Conservation (phyloP, 1,140 invertebrate genomes). For the Trichonephila clavata region DNA sequence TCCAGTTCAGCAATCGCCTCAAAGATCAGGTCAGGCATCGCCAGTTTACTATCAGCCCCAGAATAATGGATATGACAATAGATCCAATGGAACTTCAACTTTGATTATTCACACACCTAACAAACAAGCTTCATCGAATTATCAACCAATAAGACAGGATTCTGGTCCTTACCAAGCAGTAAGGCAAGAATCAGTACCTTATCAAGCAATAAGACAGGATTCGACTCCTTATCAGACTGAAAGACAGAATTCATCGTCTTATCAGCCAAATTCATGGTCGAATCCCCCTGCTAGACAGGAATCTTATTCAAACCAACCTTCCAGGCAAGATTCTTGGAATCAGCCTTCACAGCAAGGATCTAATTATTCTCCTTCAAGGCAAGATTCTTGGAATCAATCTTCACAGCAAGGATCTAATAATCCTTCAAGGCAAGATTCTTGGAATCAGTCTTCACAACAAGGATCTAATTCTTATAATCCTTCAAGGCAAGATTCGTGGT, state of each 20-base stretch:
- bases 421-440: slow-evolving; percentile 48
- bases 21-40: not conserved
- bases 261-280: slow-evolving; percentile 37
- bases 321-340: slow-evolving; percentile 57
- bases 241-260: slow-evolving; percentile 21
- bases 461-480: not conserved
- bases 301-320: slow-evolving; percentile 25
- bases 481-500: slow-evolving; percentile 50
- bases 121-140: not conserved
- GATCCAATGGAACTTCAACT: not conserved
- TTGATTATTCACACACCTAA: not conserved
- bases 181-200: slow-evolving; percentile 5
- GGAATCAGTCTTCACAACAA: slow-evolving; percentile 53
- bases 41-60: slow-evolving; percentile 51
- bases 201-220: slow-evolving; percentile 43
- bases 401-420: not conserved
- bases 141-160: not conserved
- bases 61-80: slow-evolving; percentile 47
- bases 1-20: slow-evolving; percentile 50
- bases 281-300: not conserved
- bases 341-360: slow-evolving; percentile 33
- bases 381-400: slow-evolving; percentile 26
- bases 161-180: not conserved
- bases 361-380: not conserved
- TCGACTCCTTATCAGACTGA: slow-evolving; percentile 37